phyloP scores from a whole-genome alignment of 1,140 invertebrate species.

The Calosoma granatense region DNA sequence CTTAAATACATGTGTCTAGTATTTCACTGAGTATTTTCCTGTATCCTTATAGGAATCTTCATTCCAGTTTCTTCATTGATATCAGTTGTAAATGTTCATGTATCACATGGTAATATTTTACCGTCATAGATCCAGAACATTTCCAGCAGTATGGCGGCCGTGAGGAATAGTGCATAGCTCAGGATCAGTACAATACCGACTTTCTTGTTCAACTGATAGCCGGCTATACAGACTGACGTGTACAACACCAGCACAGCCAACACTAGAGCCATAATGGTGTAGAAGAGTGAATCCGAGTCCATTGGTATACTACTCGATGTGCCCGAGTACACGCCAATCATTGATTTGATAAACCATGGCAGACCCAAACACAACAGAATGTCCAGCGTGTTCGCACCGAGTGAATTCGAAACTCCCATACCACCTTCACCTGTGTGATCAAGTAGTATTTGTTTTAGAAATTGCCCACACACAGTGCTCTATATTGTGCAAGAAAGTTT shows the following conservation, averaged over 20 bases:
- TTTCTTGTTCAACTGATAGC: slow-evolving; percentile 45
- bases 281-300: slow-evolving; percentile 48
- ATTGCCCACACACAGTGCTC: too few relatives aligned
- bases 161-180: slow-evolving; percentile 51
- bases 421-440: slow-evolving; percentile 60
- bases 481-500: too few relatives aligned
- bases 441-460: slow-evolving; percentile 10
- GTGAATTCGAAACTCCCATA: slow-evolving; percentile 75
- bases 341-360: slow-evolving; percentile 71
- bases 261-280: slow-evolving; percentile 51
- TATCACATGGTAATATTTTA: background rate
- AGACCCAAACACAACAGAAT: slow-evolving; percentile 76
- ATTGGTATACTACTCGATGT: slow-evolving; percentile 23
- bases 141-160: slow-evolving; percentile 43
- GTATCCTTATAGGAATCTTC: too few relatives aligned
- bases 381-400: slow-evolving; percentile 77
- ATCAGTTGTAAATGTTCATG: too few relatives aligned
- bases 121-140: slow-evolving; percentile 19
- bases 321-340: slow-evolving; percentile 46
- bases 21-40: too few relatives aligned
- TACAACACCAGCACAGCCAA: slow-evolving; percentile 47
- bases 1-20: too few relatives aligned
- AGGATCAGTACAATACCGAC: slow-evolving; percentile 46
- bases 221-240: slow-evolving; percentile 41
- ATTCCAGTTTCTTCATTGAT: too few relatives aligned